These are phyloP conservation scores for Diorhabda carinulata DNA, from an alignment of 1,140 invertebrate species.

Conservation along the genomic window DNA sequence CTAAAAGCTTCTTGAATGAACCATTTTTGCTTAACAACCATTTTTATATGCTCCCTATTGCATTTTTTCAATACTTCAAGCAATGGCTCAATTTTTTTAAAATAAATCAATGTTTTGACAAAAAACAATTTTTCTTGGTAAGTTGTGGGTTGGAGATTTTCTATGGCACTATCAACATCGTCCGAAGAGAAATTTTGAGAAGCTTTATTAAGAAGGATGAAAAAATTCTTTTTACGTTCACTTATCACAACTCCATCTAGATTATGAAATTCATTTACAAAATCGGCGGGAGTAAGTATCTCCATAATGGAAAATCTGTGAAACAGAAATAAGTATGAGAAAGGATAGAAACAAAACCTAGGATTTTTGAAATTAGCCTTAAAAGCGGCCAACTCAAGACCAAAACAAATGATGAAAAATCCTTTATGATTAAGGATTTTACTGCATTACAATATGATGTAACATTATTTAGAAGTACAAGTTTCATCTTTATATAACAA, in stretches of 20 bases:
- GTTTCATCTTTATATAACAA: too few species aligned
- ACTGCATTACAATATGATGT: too few species aligned
- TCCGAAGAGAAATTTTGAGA: neutral
- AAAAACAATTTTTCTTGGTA: neutral
- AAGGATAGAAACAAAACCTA: too few species aligned
- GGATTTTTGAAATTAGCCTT: too few species aligned
- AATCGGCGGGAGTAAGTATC: neutral
- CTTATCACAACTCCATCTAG: neutral
- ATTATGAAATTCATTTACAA: neutral
- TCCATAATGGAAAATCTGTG: neutral
- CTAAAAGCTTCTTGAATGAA: neutral
- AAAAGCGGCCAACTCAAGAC: too few species aligned
- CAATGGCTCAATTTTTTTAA: neutral
- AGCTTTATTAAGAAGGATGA: neutral
- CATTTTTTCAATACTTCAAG: neutral
- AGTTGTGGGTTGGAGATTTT: neutral
- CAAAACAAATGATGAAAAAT: too few species aligned
- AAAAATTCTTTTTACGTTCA: neutral
- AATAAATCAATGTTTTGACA: neutral
- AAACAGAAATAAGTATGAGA: too few species aligned
- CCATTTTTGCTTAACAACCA: neutral
- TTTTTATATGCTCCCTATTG: neutral
- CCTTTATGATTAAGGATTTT: too few species aligned
- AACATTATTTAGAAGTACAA: too few species aligned
- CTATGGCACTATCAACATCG: neutral